Evolutionary conservation across 1,140 invertebrate genomes (phyloP), one percentile per base, ranked within the genome.

Genomic region (Caenorhabditis inopinata): DNA sequence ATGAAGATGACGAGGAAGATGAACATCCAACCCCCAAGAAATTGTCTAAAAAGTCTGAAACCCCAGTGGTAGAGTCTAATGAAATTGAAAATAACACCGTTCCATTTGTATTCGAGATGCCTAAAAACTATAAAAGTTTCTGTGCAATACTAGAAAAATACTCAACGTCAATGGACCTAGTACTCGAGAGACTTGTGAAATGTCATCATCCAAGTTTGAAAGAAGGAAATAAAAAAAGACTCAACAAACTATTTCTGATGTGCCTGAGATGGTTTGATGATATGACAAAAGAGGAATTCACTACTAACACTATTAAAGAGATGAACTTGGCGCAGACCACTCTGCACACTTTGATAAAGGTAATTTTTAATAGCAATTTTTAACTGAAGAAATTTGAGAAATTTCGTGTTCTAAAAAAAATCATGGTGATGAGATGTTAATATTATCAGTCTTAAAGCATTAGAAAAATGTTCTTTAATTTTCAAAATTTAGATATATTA

Each of bases 141-240:
- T 38, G 29, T 14, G 79, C 47, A 4, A 21, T 83, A 0, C 27
- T 83, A 0, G 74, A 83, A 16, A 81, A 46, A 27, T 21, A 77
- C 48, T 35, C 74, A 2, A 21, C 46, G 32, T 75, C 74, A 18
- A 49, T 51, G 45, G 45, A 75, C 27, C 48, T 75, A 32, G 74
- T 48, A 12, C 47, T 51, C 6, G 74, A 48, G 27, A 77, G 80
- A 77, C 45, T 83, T 18, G 48, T 79, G 14, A 83, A 83, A 38
- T 83, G 81, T 77, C 78, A 83, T 29, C 83, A 83, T 83, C 83
- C 83, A 14, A 79, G 83, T 49, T 74, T 84, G 5, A 83, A 84
- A 78, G 82, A 80, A n/a, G 83, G 83, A 16, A 84, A 84, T 47
- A 84, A 84, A 38, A 74, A 84, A 9, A 5, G 46, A 4, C 29